These are phyloP conservation scores for Bombus sibiricus DNA, from an alignment of 1,140 invertebrate genomes.

Conservation along the genomic window DNA sequence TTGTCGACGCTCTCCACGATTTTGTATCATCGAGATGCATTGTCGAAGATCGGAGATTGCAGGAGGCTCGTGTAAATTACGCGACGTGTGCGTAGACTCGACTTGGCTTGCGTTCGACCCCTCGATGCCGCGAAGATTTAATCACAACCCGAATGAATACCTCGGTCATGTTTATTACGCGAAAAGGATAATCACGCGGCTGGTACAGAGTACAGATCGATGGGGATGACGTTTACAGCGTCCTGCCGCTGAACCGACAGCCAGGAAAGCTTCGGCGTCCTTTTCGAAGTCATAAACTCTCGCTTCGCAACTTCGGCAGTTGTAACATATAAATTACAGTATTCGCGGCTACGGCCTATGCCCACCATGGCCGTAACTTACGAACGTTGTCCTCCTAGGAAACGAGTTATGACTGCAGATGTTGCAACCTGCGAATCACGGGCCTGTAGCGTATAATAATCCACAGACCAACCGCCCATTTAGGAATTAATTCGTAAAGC, in stretches of 20 bases:
- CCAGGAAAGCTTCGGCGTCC: background rate
- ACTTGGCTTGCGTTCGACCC: background rate
- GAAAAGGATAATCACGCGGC: constrained; percentile 53
- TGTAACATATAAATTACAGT: constrained; percentile 66
- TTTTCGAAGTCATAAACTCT: constrained; percentile 41
- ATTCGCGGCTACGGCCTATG: constrained; percentile 39
- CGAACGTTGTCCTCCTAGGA: constrained; percentile 52
- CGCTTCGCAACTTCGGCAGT: constrained; percentile 63
- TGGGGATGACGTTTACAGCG: constrained; percentile 38
- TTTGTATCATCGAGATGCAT: background rate
- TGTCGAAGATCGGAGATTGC: constrained; percentile 30
- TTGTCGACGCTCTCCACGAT: constrained; percentile 4
- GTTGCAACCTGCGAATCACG: constrained; percentile 47
- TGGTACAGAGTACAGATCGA: constrained; percentile 15
- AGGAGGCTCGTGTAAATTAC: constrained; percentile 42
- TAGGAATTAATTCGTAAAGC: constrained; percentile 32
- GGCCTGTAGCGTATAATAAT: constrained; percentile 6
- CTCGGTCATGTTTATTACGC: constrained; percentile 37
- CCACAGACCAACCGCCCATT: background rate
- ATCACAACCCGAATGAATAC: constrained; percentile 35
- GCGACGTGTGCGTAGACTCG: constrained; percentile 8
- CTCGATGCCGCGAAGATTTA: constrained; percentile 18
- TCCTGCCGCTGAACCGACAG: background rate
- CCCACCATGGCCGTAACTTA: constrained; percentile 50
- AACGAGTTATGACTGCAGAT: constrained; percentile 51